Base-by-base conservation (phyloP, 2,113 vertebrate genomes). In the Archilochus colubris region DNA sequence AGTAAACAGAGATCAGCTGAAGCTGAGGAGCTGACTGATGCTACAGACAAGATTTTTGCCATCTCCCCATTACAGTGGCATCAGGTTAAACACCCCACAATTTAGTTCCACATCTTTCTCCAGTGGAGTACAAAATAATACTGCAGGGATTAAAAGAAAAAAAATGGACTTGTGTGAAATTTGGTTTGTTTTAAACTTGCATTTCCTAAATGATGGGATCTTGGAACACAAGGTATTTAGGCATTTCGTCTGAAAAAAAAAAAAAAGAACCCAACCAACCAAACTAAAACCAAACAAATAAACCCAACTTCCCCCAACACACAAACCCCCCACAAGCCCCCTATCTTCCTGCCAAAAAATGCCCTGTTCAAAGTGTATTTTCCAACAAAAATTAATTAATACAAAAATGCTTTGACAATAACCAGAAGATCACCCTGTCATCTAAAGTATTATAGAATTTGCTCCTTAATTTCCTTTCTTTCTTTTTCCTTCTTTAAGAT, bases 71-170 rank as follows among this genome's bases (percentile, higher is more conserved):
- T 21, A 15, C 14, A 20, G 3, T 38, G 78, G 22, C 11, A 18
- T 40, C 53, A 40, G 24, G 23, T 36, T 51, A 93, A 77, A 50
- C 25, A 3, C 0, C 2, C 5, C 38, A 46, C 33, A 21, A 0
- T 67, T 44, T 15, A 63, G 16, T 30, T 12, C 43, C 51, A 31
- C 7, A 1, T 2, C 8, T 43, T 89, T 74, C 36, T 81, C 40
- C 59, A n/a, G 30, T 55, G 8, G 22, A 25, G 59, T 51, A 31
- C 5, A 24, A 61, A 92, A 43, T 23, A 54, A 22, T 22, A 18
- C 12, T 33, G 9, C 46, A 82, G 22, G 27, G 25, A 84, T 61
- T n/a, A 30, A 67, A 66, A 73, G 18, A 77, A 50, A 40, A 12
- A 55, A 69, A 40, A 53, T 23, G 23, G 38, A 38, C 28, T 14